These are phyloP conservation scores for Lycia hirtaria DNA, from an alignment of 2,888 invertebrate species.

Conservation along the genomic window DNA sequence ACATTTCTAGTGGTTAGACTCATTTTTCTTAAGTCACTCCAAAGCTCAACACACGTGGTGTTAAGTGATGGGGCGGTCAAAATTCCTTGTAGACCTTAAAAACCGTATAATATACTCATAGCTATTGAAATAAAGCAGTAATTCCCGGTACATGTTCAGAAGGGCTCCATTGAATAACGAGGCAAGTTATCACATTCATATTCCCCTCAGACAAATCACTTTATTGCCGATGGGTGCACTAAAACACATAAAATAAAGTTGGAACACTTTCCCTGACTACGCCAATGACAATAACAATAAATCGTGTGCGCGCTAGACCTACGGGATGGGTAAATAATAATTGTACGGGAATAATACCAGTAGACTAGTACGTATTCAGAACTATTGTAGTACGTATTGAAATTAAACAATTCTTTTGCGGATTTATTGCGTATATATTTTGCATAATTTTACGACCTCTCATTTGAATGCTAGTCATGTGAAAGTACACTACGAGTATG, in stretches of 20 bases:
- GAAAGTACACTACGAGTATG: too few relatives aligned
- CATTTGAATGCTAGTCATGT: too few relatives aligned
- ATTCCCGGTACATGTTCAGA: not conserved
- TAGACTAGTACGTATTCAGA: not conserved
- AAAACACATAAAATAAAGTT: conserved; percentile 61
- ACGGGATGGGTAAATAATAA: conserved; percentile 36
- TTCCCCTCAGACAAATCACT: conserved; percentile 69
- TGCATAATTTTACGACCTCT: too few relatives aligned
- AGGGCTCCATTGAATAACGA: conserved; percentile 35
- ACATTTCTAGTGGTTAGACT: too few relatives aligned
- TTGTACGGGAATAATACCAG: conserved; percentile 9
- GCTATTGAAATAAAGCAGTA: not conserved
- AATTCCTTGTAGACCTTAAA: too few relatives aligned
- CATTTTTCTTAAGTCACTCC: too few relatives aligned
- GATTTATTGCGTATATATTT: too few relatives aligned
- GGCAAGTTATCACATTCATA: conserved; percentile 35
- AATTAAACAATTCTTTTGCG: not conserved
- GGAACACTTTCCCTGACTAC: conserved; percentile 61
- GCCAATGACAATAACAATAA: conserved; percentile 80
- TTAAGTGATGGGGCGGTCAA: too few relatives aligned
- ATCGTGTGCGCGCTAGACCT: conserved; percentile 50
- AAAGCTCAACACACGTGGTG: too few relatives aligned
- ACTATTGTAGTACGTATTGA: not conserved
- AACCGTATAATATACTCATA: not conserved
- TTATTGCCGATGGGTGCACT: conserved; percentile 68